phyloP scores from a whole-genome alignment of 2,888 invertebrate genomes.

The Ceraclea dissimilis region DNA sequence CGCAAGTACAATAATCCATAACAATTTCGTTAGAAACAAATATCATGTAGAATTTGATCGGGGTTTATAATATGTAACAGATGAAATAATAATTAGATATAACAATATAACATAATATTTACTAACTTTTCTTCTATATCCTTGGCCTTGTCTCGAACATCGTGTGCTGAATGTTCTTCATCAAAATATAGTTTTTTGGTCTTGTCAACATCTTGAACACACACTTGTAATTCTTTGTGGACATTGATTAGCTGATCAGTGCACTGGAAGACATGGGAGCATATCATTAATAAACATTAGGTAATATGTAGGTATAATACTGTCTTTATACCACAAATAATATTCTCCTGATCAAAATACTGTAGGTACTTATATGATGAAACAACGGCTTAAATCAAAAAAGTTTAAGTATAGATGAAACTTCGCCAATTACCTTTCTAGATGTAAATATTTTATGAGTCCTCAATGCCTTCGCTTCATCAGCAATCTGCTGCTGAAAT shows the following conservation, averaged over 20 bases:
- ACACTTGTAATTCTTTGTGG: conserved; percentile 82
- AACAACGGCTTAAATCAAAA: too few relatives aligned
- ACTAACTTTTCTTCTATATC: conserved; percentile 89
- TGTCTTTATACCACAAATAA: too few relatives aligned
- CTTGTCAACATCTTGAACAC: conserved; percentile 86
- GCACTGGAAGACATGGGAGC: conserved; percentile 46
- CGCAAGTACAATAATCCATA: too few relatives aligned
- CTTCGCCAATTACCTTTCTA: conserved; percentile 72
- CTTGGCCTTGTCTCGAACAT: conserved; percentile 88
- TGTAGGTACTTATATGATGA: too few relatives aligned
- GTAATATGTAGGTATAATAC: too few relatives aligned
- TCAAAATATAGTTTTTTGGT: conserved; percentile 92
- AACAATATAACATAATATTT: background rate
- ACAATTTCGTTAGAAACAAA: too few relatives aligned
- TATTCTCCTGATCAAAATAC: too few relatives aligned
- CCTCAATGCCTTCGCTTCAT: conserved; percentile 80
- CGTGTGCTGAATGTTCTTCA: conserved; percentile 92
- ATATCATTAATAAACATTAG: too few relatives aligned
- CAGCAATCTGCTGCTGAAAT: conserved; percentile 90
- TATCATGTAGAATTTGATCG: too few relatives aligned
- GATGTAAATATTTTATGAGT: conserved; percentile 76
- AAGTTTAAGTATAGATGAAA: too few relatives aligned
- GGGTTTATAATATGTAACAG: too few relatives aligned
- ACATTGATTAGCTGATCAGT: conserved; percentile 76
- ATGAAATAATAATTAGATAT: too few relatives aligned